These are phyloP conservation scores for Tanaodytes sp. DNA, from an alignment of 2,888 invertebrate species.

Conservation along the genomic window DNA sequence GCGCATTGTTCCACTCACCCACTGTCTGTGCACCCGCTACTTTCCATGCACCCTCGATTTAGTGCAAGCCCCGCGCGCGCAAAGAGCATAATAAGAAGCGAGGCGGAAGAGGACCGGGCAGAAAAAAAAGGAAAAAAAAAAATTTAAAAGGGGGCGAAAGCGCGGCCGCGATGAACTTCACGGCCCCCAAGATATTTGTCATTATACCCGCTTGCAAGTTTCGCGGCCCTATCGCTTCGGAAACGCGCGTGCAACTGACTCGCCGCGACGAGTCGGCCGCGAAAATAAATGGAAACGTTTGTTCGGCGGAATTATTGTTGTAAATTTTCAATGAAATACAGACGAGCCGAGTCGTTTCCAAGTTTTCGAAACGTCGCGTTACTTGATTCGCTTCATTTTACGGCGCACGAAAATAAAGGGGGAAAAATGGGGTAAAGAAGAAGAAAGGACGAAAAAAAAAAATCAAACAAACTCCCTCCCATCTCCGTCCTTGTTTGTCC, in stretches of 20 bases:
- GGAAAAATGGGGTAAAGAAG: no score
- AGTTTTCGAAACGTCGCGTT: no score
- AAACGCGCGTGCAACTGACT: slow-evolving; percentile 45
- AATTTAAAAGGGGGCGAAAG: not conserved
- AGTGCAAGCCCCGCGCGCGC: slow-evolving; percentile 13
- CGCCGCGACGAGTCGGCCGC: slow-evolving; percentile 34
- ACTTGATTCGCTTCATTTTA: slow-evolving; percentile 38
- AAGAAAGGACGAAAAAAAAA: no score
- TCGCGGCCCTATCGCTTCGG: slow-evolving; percentile 32
- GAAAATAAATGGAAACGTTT: slow-evolving; percentile 47
- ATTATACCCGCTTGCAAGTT: slow-evolving; percentile 28
- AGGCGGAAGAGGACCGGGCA: not conserved
- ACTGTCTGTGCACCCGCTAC: slow-evolving; percentile 26
- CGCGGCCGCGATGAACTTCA: slow-evolving; percentile 14
- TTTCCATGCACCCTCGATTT: slow-evolving; percentile 46
- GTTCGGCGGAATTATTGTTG: slow-evolving; percentile 40
- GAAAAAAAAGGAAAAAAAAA: not conserved
- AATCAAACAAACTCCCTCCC: not conserved
- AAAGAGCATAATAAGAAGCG: slow-evolving; percentile 17
- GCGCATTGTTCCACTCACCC: slow-evolving; percentile 49
- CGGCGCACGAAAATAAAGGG: slow-evolving; percentile 8
- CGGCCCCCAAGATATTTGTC: slow-evolving; percentile 29
- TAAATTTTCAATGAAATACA: slow-evolving; percentile 43
- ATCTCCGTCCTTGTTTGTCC: not conserved
- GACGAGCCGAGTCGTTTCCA: no score